Evolutionary conservation across 2,797 vertebrate genomes (phyloP).

Genomic region (Rhadinocentrus ornatus): DNA sequence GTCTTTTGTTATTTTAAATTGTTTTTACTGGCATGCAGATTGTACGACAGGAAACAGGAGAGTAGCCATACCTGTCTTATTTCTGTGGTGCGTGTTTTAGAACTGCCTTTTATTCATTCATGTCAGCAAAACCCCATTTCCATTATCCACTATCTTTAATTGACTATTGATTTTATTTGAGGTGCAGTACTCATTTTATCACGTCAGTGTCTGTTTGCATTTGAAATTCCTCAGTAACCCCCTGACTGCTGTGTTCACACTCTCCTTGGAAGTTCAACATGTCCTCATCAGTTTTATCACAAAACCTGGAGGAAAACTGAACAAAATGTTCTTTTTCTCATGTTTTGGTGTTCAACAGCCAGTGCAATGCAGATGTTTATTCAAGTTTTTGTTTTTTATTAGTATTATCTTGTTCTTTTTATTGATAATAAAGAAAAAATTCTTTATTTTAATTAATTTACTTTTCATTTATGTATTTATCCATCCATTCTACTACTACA

Average conservation of each 20-base stretch:
- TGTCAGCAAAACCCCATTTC: background rate
- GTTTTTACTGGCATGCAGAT: background rate
- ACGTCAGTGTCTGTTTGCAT: background rate
- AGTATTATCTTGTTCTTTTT: too few relatives aligned
- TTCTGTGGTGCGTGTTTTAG: background rate
- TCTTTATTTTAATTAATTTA: too few relatives aligned
- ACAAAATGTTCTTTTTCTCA: too few relatives aligned
- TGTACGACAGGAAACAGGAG: background rate
- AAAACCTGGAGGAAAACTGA: background rate
- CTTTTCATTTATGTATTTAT: too few relatives aligned
- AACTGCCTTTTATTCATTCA: background rate
- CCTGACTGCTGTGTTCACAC: background rate
- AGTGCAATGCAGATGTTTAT: too few relatives aligned
- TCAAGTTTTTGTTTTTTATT: too few relatives aligned
- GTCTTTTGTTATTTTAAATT: background rate
- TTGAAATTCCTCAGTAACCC: background rate
- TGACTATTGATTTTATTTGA: constrained; percentile 3
- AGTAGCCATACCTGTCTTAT: background rate
- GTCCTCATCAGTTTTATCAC: background rate
- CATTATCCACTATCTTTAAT: background rate
- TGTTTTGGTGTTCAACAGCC: too few relatives aligned
- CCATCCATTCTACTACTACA: too few relatives aligned
- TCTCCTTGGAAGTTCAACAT: background rate
- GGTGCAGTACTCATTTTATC: background rate
- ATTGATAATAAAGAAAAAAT: too few relatives aligned